Evolutionary conservation across 2,797 vertebrate species (phyloP), one percentile per base, ranked within the genome.

Genomic region (Discoglossus pictus): DNA sequence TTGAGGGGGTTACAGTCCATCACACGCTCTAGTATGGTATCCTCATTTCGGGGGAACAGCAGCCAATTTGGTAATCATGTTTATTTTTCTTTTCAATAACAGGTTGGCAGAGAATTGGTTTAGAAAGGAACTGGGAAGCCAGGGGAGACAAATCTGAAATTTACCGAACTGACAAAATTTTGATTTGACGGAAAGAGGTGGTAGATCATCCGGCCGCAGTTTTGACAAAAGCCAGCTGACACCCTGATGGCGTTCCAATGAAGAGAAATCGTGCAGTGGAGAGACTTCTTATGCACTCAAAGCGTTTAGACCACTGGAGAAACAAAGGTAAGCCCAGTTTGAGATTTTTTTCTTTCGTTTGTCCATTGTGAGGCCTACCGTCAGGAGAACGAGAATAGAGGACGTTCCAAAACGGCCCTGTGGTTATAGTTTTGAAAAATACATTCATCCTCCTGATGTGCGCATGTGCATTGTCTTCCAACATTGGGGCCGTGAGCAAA

Each of bases 381-480:
- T 64, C 43, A 55, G 38, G 23, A 27, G 13, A 46, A 43, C 12
- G 2, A 52, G n/a, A n/a, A n/a, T n/a, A n/a, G n/a, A n/a, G n/a
- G n/a, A n/a, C n/a, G n/a, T n/a, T n/a, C n/a, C n/a, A n/a, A n/a
- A n/a, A n/a, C n/a, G n/a, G n/a, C n/a, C n/a, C n/a, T n/a, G n/a
- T n/a, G n/a, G n/a, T n/a, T n/a, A n/a, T n/a, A n/a, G n/a, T n/a
- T n/a, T n/a, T n/a, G n/a, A 70, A 58, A 64, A 35, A 71, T 64
- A 71, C 68, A 64, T 71, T 71, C 68, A 71, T 46, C 44, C 53
- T 64, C 60, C 38, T 10, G 43, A 24, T 70, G 58, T 69, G 65
- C 40, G 24, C 40, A 62, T 61, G n/a, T n/a, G n/a, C n/a, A n/a
- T 27, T 21, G 46, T 50, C 21, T 15, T 25, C 17, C 15, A 17